Evolutionary conservation across 2,113 vertebrate genomes (phyloP), one percentile per base, ranked within the genome.

Genomic region (Parus major): DNA sequence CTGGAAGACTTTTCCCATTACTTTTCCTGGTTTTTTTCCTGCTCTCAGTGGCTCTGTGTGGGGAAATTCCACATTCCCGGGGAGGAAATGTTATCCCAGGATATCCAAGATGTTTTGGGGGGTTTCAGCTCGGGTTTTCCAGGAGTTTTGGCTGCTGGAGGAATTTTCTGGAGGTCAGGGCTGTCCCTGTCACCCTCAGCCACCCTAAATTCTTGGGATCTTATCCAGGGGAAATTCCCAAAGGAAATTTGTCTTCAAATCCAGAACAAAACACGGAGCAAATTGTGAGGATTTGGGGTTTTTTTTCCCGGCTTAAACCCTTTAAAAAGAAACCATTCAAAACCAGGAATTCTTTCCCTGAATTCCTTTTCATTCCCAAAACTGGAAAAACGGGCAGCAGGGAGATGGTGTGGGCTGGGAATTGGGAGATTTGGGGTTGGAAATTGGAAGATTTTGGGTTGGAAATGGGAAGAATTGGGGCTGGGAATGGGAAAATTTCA

Each of bases 341-440:
- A 59, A 42, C 13, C 36, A 22, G 0, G 0, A 22, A 41, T 36
- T 39, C 23, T 15, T 4, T 10, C 44, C 46, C 29, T 15, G 78
- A 79, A 50, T 46, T 39, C 17, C 52, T 16, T 8, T 15, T 10
- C 5, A 11, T 73, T 63, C 64, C 39, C 73, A 19, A 61, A 61
- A 59, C 7, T 41, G 73, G 50, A 19, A 63, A 82, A 56, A 11
- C 7, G 35, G 64, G 70, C 3, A 1, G 27, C 11, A 6, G 53
- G 69, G 53, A 14, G 35, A 7, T 0, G 0, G 17, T 0, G 2
- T 11, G 69, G 59, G 35, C 42, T 76, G 77, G 35, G 22, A 55
- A 13, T 2, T 0, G 8, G 41, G 33, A 8, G 3, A 23, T 70
- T 70, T 52, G 0, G 12, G 19, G 12, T 6, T 35, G 44, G 44